These are phyloP conservation scores for Eristalis intricaria DNA, from an alignment of 2,888 invertebrate genomes.

Conservation along the genomic window DNA sequence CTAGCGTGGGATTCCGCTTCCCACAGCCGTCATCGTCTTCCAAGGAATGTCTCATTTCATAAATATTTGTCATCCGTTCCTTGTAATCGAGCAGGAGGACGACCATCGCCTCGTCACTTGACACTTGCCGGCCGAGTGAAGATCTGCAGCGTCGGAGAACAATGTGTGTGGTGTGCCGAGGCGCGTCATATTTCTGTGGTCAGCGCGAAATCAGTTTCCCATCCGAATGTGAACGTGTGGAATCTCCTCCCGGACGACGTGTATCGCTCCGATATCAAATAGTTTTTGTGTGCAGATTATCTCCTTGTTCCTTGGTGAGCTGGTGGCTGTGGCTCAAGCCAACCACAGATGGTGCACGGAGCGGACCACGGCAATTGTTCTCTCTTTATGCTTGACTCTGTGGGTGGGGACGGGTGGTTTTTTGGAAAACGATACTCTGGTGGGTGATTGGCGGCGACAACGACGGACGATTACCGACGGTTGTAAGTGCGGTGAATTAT, in stretches of 20 bases:
- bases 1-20: not conserved
- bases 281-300: constrained; percentile 35
- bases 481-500: constrained; percentile 55
- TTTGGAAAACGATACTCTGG: constrained; percentile 64
- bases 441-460: constrained; percentile 59
- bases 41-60: constrained; percentile 59
- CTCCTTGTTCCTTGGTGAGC: not conserved
- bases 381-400: not conserved
- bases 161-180: not conserved
- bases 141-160: not conserved
- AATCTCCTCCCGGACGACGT: not conserved
- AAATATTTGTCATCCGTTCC: constrained; percentile 49
- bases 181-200: constrained; percentile 54
- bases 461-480: constrained; percentile 27
- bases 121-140: not conserved
- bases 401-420: not conserved
- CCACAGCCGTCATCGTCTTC: constrained; percentile 4
- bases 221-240: constrained; percentile 1
- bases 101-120: not conserved
- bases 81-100: not conserved
- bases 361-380: not conserved
- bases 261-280: constrained; percentile 34
- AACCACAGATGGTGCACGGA: not conserved
- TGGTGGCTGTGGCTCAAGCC: not conserved
- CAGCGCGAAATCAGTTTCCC: constrained; percentile 51